Base-by-base conservation (phyloP, 2,113 vertebrate genomes). In the Gopherus flavomarginatus region DNA sequence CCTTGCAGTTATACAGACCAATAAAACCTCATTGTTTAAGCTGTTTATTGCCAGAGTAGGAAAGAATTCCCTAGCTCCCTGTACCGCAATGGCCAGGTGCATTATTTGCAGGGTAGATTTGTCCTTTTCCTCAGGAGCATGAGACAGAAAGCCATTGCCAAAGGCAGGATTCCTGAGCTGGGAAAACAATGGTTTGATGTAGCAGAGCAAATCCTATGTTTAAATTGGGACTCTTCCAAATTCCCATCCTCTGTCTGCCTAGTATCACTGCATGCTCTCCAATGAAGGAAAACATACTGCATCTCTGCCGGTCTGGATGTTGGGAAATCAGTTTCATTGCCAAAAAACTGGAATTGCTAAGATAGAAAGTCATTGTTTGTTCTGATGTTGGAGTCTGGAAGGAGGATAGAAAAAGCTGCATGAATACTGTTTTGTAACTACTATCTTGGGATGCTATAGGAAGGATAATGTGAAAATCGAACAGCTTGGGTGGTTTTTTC, bases 401-500 rank as follows among this genome's bases (percentile, higher is more conserved):
- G 89, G n/a, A 91, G 1, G 16, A 86, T 90, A 88, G 50, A 82
- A 86, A 92, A 1, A 47, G 75, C n/a, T 91, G 3, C 16, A 22
- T 42, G 27, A 75, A 82, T 31, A 91, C 42, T 92, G 80, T 49
- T 93, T 97, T 94, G 95, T 88, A 90, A 91, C 65, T 95, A 1
- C 81, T 95, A 10, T 91, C 92, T 94, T 94, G 78, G 11, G 88
- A 88, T 94, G 79, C 29, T 94, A 90, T 95, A 93, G 85, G 62
- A 95, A n/a, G n/a, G 59, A 53, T 92, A 69, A 93, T 24, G 86
- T 31, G 95, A 84, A 97, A 96, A 88, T 24, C 75, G 81, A 91
- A 90, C 90, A 97, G 85, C 95, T 97, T 94, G 91, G 88, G 27
- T 90, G 54, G 16, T 95, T 95, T 84, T 80, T 85, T 84, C 83